A percentile compares a stretch with the other conserved stretches of the same genome.
These are phyloP conservation scores for Incurvaria masculella DNA, from an alignment of 2,888 invertebrate genomes.

Conservation along the genomic window DNA sequence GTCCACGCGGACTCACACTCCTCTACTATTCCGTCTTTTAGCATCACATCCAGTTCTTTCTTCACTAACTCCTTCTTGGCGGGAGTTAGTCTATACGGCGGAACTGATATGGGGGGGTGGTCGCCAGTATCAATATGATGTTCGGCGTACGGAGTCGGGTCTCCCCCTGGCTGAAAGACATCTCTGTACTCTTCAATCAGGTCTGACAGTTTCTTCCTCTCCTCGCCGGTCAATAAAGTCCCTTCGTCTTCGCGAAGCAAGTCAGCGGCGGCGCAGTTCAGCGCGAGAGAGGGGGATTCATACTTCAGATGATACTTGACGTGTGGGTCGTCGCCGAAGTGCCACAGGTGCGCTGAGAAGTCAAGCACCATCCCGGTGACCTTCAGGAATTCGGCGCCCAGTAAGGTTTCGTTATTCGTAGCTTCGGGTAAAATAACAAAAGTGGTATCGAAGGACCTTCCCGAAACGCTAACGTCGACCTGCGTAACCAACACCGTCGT, in stretches of 20 bases:
- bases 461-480: neutral
- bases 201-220: no score
- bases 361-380: no score
- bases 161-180: constrained; percentile 4
- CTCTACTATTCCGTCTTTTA: constrained; percentile 22
- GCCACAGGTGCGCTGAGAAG: no score
- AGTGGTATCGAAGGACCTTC: neutral
- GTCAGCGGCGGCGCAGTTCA: no score
- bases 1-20: constrained; percentile 24
- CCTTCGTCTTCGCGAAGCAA: no score
- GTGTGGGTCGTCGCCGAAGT: neutral
- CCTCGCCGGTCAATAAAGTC: no score
- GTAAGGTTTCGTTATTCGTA: neutral
- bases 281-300: no score
- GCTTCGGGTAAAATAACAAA: neutral
- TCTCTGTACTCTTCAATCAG: neutral
- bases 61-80: constrained; percentile 14
- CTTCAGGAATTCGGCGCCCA: no score
- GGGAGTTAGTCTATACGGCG: constrained; percentile 21
- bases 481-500: neutral
- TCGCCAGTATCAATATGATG: constrained; percentile 18
- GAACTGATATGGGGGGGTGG: constrained; percentile 20
- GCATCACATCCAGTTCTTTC: constrained; percentile 18
- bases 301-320: neutral
- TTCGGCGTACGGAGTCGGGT: constrained; percentile 8